These are phyloP conservation scores for Schizothorax lantsangensis DNA, from an alignment of 2,797 vertebrate species.

Conservation along the genomic window DNA sequence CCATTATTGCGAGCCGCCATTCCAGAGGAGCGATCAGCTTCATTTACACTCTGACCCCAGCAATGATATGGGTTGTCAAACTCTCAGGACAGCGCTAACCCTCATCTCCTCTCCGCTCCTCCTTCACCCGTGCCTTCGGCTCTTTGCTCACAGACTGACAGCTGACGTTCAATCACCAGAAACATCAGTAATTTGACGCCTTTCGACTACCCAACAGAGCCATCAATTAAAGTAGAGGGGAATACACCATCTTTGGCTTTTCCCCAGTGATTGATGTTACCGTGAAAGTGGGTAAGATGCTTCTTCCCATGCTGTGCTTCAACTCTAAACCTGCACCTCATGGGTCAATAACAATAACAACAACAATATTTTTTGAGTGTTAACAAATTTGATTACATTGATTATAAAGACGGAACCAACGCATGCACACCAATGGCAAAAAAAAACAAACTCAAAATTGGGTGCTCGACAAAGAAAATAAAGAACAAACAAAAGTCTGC, in stretches of 20 bases:
- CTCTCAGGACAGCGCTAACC: slow-evolving; percentile 52
- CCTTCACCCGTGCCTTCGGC: slow-evolving; percentile 8
- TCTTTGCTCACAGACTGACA: slow-evolving; percentile 71
- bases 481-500: too few relatives aligned
- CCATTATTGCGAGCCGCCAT: slow-evolving; percentile 70
- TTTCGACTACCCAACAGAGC: slow-evolving; percentile 75
- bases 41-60: slow-evolving; percentile 78
- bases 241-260: slow-evolving; percentile 73
- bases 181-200: slow-evolving; percentile 76
- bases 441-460: too few relatives aligned
- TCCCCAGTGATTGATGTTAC: slow-evolving; percentile 67
- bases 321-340: not conserved
- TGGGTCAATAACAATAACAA: not conserved
- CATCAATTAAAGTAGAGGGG: slow-evolving; percentile 76
- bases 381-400: not conserved
- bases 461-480: not conserved
- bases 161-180: slow-evolving; percentile 71
- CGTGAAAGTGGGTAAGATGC: slow-evolving; percentile 61
- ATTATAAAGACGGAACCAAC: not conserved
- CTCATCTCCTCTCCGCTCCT: slow-evolving; percentile 16
- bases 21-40: slow-evolving; percentile 68
- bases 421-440: not conserved
- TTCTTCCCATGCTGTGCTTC: not conserved
- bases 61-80: slow-evolving; percentile 61
- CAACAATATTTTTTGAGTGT: not conserved